Evolutionary conservation across 1,140 invertebrate genomes (phyloP), one percentile per base, ranked within the genome.

Genomic region (Diorhabda carinulata): DNA sequence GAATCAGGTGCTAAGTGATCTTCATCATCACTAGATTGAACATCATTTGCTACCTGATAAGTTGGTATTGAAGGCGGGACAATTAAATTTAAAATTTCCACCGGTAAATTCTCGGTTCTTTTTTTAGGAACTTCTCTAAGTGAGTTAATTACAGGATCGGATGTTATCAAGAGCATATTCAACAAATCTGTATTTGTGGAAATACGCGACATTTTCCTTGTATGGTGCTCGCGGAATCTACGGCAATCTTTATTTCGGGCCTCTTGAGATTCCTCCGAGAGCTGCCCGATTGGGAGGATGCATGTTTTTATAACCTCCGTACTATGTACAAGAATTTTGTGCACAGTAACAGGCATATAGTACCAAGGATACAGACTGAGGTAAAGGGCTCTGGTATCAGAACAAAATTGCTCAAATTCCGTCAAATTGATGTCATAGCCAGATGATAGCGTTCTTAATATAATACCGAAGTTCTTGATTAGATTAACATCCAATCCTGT

Each of bases 261-360:
- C 71, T 82, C 80, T 63, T 77, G 74, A 64, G 81, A 77, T 57
- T 82, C 78, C 74, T 81, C 77, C 6, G 70, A 75, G 44, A 81
- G 43, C 67, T 77, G 72, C 3, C 79, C 80, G 59, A 82, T 77
- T 3, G 81, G 79, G 10, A 83, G 47, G 43, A 71, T 25, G 52
- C 68, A 43, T n/a, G 47, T n/a, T 58, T 71, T 9, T n/a, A 81
- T 76, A 7, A 80, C 57, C 70, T 68, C 60, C 44, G 70, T 9
- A 7, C 80, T 80, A 72, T 82, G 80, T 10, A 77, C 75, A 8
- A 81, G 64, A 47, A 78, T 64, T 77, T 78, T 80, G 57, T 82
- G 80, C 5, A 81, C 63, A n/a, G 73, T 72, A 44, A 76, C 66
- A 52, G 78, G 75, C 76, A 82, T 80, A 8, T 66, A 66, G 70